phyloP scores from a whole-genome alignment of 2,888 invertebrate genomes.

The Penaeus monodon region DNA sequence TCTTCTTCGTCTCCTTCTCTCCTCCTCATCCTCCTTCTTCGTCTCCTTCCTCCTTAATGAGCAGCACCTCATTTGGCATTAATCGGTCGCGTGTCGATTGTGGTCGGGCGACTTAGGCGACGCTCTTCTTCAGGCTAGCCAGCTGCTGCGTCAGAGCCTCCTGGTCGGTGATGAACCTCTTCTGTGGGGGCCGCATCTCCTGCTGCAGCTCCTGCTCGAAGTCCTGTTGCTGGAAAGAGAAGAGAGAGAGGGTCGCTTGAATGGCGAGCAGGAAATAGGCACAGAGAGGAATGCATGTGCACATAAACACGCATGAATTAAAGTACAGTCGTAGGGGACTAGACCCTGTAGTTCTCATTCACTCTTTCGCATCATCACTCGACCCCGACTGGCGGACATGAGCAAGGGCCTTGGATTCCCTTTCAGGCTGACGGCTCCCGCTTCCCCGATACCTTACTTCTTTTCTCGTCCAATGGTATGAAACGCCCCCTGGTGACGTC shows the following conservation, averaged over 20 bases:
- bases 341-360: not conserved
- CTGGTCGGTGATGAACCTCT: conserved; percentile 41
- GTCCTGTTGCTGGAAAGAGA: conserved; percentile 8
- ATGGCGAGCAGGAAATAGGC: not conserved
- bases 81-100: not conserved
- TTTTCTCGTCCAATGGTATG: too few species aligned
- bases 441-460: too few species aligned
- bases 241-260: not conserved
- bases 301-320: not conserved
- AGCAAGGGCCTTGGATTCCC: too few species aligned
- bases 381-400: too few species aligned
- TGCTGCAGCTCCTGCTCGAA: conserved; percentile 31
- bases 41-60: not conserved
- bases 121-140: conserved; percentile 45
- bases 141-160: conserved; percentile 40
- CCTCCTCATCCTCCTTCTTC: not conserved
- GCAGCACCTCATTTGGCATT: not conserved
- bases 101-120: conserved; percentile 2
- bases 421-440: too few species aligned
- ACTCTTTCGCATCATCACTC: not conserved
- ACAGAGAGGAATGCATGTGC: not conserved
- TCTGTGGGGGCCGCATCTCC: conserved; percentile 29
- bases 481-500: too few species aligned
- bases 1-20: not conserved
- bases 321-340: not conserved